Base-by-base conservation (phyloP, 2,888 invertebrate species). In the Epistrophella euchroma region DNA sequence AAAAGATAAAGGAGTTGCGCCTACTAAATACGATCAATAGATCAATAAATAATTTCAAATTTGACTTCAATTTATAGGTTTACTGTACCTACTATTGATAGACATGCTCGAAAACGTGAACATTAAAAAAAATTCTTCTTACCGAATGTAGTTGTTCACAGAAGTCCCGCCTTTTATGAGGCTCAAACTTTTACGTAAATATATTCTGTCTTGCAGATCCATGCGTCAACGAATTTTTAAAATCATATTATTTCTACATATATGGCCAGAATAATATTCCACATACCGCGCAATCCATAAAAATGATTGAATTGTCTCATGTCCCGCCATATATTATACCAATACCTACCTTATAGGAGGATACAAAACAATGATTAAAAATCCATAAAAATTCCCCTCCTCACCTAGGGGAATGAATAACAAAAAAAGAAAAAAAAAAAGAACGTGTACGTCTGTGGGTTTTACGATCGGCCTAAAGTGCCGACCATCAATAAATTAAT, bases 281-380 rank as follows among this genome's bases (percentile, higher is more conserved):
- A 77, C 62, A 81, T 62, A 55, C 50, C 77, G 47, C 77, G 47
- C 66, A 81, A 71, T 81, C 80, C 76, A 81, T 47, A 77, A 86
- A 76, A 81, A 68, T 64, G 62, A 77, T 77, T 81, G 77, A 81
- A 86, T 81, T 78, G 86, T 86, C 64, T 81, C 81, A 86, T 86
- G 85, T 76, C 68, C 56, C 73, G 50, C 47, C 28, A 32, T 47
- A 47, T 45, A 43, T n/a, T 5, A n/a, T 35, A 7, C 17, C 35
- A 13, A 32, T 19, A 35, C 10, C 0, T 40, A n/a, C 17, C 17
- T 56, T 35, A 56, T 32, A 60, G 22, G 22, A 40, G 37, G 40
- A 60, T 37, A 50, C 85, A 78, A 74, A 73, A 47, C 72, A 73
- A 68, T 76, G 80, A 85, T 85, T 85, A 85, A 85, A 85, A 85